A percentile compares a stretch with the other conserved stretches of the same genome.
Conservation (phyloP, 2,888 invertebrate species). For the Hypomecis punctinalis region DNA sequence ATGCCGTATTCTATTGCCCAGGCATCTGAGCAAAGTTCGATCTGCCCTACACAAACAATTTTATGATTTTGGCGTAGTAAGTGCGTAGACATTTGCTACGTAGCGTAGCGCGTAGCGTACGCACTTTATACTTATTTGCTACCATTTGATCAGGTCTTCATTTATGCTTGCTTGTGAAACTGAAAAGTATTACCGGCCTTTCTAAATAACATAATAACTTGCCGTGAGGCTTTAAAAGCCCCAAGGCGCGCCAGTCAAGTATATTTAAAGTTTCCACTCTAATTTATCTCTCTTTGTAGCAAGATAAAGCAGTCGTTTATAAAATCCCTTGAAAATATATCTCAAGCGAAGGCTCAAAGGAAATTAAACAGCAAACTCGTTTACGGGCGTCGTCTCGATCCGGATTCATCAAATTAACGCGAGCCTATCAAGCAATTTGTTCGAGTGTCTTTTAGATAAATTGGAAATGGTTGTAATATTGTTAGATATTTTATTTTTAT, state of each 20-base stretch:
- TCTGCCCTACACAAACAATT: no score
- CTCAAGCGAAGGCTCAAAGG: constrained; percentile 39
- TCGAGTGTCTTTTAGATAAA: constrained; percentile 45
- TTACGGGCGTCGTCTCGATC: constrained; percentile 56
- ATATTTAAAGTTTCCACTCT: constrained; percentile 1
- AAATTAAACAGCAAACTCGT: constrained; percentile 59
- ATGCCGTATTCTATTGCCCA: no score
- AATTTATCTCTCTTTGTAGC: constrained; percentile 5
- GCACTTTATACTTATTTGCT: no score
- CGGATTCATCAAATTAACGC: constrained; percentile 62
- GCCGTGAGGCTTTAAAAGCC: no score
- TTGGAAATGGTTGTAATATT: constrained; percentile 42
- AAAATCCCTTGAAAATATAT: constrained; percentile 23
- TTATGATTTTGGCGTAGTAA: no score
- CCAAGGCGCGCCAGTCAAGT: background rate
- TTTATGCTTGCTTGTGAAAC: no score
- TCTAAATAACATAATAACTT: no score
- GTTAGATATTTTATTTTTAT: constrained; percentile 20
- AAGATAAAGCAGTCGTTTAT: constrained; percentile 21
- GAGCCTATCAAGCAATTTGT: constrained; percentile 52
- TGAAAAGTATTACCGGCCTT: no score
- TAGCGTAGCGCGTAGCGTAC: no score
- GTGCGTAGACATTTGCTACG: no score
- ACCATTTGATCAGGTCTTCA: no score
- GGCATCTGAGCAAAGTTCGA: no score